These are phyloP conservation scores for Cassiopea xamachana DNA, from an alignment of 30 jellyfish, hydroid and myxozoan species.

Conservation along the genomic window DNA sequence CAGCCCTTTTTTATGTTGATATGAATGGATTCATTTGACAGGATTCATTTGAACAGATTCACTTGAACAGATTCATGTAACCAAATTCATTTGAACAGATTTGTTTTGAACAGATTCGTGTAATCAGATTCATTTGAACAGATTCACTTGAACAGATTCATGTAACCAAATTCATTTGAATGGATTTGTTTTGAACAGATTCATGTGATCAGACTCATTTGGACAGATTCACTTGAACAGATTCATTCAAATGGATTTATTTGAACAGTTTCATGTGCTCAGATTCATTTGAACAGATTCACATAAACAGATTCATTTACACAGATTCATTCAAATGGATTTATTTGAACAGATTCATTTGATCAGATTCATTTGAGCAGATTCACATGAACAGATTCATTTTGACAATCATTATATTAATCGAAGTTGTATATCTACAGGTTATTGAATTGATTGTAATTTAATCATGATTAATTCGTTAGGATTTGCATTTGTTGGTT, in stretches of 20 bases:
- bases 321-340: neutral
- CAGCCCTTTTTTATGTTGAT: too few relatives aligned
- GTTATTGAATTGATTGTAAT: conserved; percentile 51
- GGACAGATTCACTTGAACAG: too few relatives aligned
- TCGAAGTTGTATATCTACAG: conserved; percentile 41
- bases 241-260: too few relatives aligned
- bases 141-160: too few relatives aligned
- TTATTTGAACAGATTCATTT: neutral
- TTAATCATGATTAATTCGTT: conserved; percentile 69
- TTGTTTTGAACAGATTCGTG: neutral
- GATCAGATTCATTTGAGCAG: neutral
- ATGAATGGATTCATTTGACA: too few relatives aligned
- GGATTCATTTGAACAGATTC: too few relatives aligned
- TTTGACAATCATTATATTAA: neutral
- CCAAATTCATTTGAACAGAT: neutral
- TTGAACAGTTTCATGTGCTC: too few relatives aligned
- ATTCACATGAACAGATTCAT: neutral
- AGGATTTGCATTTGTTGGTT: conserved; percentile 96
- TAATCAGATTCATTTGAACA: neutral
- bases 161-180: too few relatives aligned
- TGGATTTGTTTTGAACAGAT: too few relatives aligned
- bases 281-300: neutral
- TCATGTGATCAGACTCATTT: too few relatives aligned
- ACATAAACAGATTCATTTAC: neutral
- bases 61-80: too few relatives aligned